Base-by-base conservation (phyloP, 2,113 vertebrate genomes). In the Asarcornis scutulata region DNA sequence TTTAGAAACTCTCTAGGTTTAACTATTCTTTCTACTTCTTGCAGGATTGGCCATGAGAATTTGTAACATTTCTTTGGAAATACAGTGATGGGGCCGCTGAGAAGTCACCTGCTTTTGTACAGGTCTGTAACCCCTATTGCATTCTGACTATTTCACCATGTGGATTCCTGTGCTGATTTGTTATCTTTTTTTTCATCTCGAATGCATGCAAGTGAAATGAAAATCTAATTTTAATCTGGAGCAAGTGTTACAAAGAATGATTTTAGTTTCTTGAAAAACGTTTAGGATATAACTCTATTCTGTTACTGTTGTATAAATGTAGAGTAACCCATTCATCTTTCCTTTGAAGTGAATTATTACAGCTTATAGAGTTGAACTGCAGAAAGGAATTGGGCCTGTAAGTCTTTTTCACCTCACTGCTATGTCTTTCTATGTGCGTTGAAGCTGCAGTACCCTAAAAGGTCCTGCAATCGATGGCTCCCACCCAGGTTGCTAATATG, bases 61-160 rank as follows among this genome's bases (percentile, higher is more conserved):
- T 89, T 83, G 38, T 88, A 80, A 77, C 7, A 0, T 88, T 88
- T 55, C 52, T 87, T 73, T 88, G 85, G 52, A 94, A 73, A 79
- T 75, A 71, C 18, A n/a, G 8, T 87, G 64, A 88, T 74, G 46
- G 68, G 62, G 42, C 60, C 11, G 3, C 72, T 89, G 75, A 88
- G 77, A 72, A 77, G 38, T 42, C 31, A 25, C 56, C 13, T 89
- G 79, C 32, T 36, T 83, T 85, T 25, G 25, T 83, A 63, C 89
- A 93, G 96, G 78, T 97, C 50, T 94, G 96, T 96, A 89, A 92
- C 55, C 26, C 53, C 22, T n/a, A 14, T n/a, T 82, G 53, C 21
- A 4, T 89, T 95, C 58, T 90, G 26, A 60, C 8, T 63, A 15
- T 86, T 95, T 88, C 63, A 88, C 21, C 63, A 52, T 18, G 22